Conservation (phyloP, 2,888 invertebrate species). For the Trisateles emortualis region DNA sequence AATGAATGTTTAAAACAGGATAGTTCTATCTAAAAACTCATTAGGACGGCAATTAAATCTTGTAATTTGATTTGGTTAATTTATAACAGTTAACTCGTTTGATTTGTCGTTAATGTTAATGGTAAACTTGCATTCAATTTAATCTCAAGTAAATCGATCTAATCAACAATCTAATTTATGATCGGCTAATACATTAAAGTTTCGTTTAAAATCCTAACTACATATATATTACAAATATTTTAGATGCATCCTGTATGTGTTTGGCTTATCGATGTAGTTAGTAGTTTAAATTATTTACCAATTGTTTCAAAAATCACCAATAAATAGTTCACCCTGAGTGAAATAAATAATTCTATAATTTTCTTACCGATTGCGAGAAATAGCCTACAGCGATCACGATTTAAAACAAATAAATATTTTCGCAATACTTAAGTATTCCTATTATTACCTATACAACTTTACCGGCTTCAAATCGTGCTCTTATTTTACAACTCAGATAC, state of each 20-base stretch:
- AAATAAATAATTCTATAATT: conserved; percentile 14
- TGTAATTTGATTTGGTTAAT: conserved; percentile 41
- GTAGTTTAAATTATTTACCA: too few relatives aligned
- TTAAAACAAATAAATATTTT: conserved; percentile 18
- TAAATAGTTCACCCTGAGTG: conserved; percentile 15
- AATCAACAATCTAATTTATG: conserved; percentile 12
- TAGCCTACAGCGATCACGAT: conserved; percentile 33
- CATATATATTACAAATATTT: too few relatives aligned
- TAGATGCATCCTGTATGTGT: too few relatives aligned
- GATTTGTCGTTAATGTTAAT: conserved; percentile 4
- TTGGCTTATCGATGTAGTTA: too few relatives aligned
- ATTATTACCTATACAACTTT: not conserved
- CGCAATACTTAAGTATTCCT: conserved; percentile 4
- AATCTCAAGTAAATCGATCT: conserved; percentile 9
- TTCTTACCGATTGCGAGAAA: conserved; percentile 5
- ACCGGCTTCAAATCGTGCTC: not conserved
- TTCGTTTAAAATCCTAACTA: not conserved
- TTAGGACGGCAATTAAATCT: conserved; percentile 46
- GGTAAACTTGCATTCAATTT: conserved; percentile 14
- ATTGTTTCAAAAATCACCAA: too few relatives aligned
- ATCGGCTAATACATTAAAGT: not conserved
- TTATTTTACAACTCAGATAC: not conserved
- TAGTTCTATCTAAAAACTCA: conserved; percentile 46
- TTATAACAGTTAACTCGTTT: conserved; percentile 24
- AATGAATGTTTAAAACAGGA: conserved; percentile 35